Base-by-base conservation (phyloP, 1,140 invertebrate species). In the Campoletis sonorensis region DNA sequence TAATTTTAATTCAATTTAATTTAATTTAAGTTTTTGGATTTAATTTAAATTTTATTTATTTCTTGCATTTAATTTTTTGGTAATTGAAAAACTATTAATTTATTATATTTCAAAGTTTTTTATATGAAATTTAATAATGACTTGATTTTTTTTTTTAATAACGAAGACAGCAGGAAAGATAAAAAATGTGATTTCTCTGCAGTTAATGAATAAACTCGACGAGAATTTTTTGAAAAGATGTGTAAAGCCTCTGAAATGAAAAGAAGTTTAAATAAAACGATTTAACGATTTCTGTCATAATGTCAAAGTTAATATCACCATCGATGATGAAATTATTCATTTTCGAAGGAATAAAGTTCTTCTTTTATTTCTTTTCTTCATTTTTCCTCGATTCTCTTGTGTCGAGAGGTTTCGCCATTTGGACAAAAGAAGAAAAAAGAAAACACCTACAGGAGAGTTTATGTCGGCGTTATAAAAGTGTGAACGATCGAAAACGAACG, bases 381-480 rank as follows among this genome's bases (percentile, higher is more conserved):
- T 26, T 15, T 26, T 26, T 27, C 61, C 23, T 64, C 23, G 11
- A 64, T 4, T 64, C 45, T 75, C 45, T 30, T 58, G 10, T 49
- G 21, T 49, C 15, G 30, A 23, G 49, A 40, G 26, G 18, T 23
- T 58, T 27, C 21, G 21, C n/a, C 10, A 58, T 30, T 75, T 33
- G 15, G 23, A 26, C 26, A 23, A 26, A 58, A 10, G 16, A 7
- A 23, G 21, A 58, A 49, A 27, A 13, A 75, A 7, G 10, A 58
- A 58, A 49, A 27, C 1, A 75, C 30, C 54, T 75, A 54, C 33
- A 58, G 7, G 61, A 64, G 61, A 75, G 45, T 58, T 75, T 75
- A 75, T 75, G 54, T 15, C 45, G 61, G 72, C 21, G 72, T 33
- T 54, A 49, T 75, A 75, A 75, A 75, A 75, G 23, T 33, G 49